phyloP scores from a whole-genome alignment of 2,113 vertebrate species.

The Capra hircus region DNA sequence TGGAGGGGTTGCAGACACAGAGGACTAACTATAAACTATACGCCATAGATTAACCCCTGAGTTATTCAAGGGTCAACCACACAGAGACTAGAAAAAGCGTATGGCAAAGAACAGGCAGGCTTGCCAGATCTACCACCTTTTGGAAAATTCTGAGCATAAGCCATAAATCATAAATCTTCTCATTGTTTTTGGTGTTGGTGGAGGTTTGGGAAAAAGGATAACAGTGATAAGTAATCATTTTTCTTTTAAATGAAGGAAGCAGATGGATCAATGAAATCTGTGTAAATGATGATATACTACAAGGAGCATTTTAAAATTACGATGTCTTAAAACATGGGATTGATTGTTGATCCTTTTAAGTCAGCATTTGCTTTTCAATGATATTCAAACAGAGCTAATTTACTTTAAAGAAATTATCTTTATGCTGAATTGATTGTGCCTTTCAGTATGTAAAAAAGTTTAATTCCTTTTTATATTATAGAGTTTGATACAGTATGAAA shows the following conservation, averaged over 20 bases:
- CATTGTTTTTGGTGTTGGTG: background rate
- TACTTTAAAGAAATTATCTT: background rate
- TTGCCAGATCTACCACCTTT: background rate
- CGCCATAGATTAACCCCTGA: background rate
- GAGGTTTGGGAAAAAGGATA: background rate
- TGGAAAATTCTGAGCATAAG: background rate
- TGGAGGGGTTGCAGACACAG: background rate
- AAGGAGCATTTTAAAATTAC: background rate
- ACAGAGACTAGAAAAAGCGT: background rate
- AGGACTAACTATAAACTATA: background rate
- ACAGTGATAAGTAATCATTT: background rate
- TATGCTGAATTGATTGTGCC: background rate
- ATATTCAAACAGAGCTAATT: background rate
- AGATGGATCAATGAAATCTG: background rate
- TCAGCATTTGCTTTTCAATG: background rate
- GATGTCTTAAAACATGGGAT: background rate
- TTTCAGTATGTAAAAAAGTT: background rate
- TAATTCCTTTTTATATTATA: background rate
- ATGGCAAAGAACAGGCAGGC: background rate
- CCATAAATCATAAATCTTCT: background rate
- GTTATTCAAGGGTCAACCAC: background rate
- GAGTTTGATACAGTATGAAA: background rate
- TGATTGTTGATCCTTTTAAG: background rate
- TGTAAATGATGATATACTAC: background rate
- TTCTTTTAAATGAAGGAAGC: constrained; percentile 3